Base-by-base conservation (phyloP, 2,888 invertebrate genomes). In the Chironomus tentans region DNA sequence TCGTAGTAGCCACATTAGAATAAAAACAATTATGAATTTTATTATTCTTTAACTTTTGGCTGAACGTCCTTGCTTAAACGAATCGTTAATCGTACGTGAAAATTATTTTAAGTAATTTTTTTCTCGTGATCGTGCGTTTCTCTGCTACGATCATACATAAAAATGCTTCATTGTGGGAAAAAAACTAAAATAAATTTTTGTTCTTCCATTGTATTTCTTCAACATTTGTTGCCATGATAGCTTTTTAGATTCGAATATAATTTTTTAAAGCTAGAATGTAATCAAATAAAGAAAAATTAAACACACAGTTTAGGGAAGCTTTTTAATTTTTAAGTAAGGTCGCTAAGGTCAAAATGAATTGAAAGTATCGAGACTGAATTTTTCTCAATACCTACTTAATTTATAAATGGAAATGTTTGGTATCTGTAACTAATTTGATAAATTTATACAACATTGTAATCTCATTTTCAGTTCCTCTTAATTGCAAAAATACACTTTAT, bases 401-500 rank as follows among this genome's bases (percentile, higher is more conserved):
- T 50, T 21, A 65, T 70, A 24, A 22, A 46, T 18, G 22, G 12
- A 22, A 48, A 50, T 15, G 10, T 47, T n/a, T 47, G 21, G 28
- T 47, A 38, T 70, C 6, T 70, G n/a, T 47, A 46, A 15, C 21
- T 68, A 13, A 68, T n/a, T 28, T 15, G 7, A 22, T 68, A 68
- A 68, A 7, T 21, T 68, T 21, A n/a, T 7, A 12, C 7, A 4
- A 38, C 10, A 38, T 38, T 1, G 10, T 38, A 38, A 10, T 56
- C 18, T 56, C 78, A 72, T 78, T 78, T 78, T 22, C 77, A 88
- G 88, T 87, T 79, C 87, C 88, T 68, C 79, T 80, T 28, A 81
- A 79, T 65, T 91, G 91, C 81, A 84, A 85, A 70, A 82, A 84
- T 7, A 88, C 89, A 77, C 87, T 89, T 79, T 95, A 94, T 94